Base-by-base conservation (phyloP, 2,797 vertebrate genomes). In the Botia kubotai region DNA sequence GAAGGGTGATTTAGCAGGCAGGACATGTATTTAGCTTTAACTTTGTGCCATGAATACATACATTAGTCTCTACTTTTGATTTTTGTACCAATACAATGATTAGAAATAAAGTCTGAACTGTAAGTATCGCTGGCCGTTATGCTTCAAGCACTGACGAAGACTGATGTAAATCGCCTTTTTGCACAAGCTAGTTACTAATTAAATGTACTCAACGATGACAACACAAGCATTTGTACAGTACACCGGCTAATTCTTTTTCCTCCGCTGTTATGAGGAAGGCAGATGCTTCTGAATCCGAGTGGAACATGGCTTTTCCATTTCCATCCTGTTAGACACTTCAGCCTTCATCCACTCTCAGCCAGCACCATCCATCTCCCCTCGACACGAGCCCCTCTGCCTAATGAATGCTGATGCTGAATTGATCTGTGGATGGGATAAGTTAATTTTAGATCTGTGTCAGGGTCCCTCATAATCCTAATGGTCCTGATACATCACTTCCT, bases 341-440 rank as follows among this genome's bases (percentile, higher is more conserved):
- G 81, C 60, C 52, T 77, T 36, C 53, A 48, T 68, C 68, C 50
- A 33, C 12, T 11, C 33, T 63, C 46, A 29, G 68, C 58, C 21
- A 29, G 23, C 33, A 72, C 57, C 75, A 78, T 82, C 69, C 78
- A 82, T 82, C 75, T 77, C 60, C 63, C 52, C 14, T 16, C 6
- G 43, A 36, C 62, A 68, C 39, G 60, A 72, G 52, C 60, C 82
- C 83, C 60, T 81, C 84, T 81, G 75, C 1, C 52, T 83, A 85
- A 86, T 57, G 78, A 86, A 79, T 80, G 57, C 72, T 77, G 87
- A 82, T 73, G 73, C 81, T 16, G 63, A 83, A 89, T 86, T 83
- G 83, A 89, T 89, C 88, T 85, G 79, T 72, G 85, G 80, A 84
- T 3, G 69, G 67, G 77, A 71, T 46, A 80, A 80, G 86, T 83